Base-by-base conservation (phyloP, 2,888 invertebrate species). In the Lithodes maja region DNA sequence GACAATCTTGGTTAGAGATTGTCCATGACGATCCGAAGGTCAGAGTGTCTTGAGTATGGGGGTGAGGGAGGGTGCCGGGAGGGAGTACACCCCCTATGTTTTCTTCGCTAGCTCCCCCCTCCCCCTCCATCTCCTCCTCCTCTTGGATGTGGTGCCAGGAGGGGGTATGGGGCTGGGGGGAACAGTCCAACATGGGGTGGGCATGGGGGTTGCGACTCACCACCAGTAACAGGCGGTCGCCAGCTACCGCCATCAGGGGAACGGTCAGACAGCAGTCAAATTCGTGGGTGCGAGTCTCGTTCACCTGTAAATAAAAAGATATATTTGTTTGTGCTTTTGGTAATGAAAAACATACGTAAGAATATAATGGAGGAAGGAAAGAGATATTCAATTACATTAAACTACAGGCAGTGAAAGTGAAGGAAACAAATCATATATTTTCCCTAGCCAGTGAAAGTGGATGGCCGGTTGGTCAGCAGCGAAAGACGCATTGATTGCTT, bases 261-360 rank as follows among this genome's bases (percentile, higher is more conserved):
- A 99, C 98, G 0, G 98, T 98, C 84, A 98, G 94, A 93, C 98
- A 97, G 93, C 98, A 99, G 93, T 98, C 98, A 93, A 98, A 97
- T 93, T 98, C 98, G 92, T 97, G 96, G 0, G 98, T 98, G 93
- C 96, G 96, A 17, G 97, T 97, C 90, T 97, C 97, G 93, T 99
- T 98, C 0, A 99, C 98, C 96, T 98, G 93, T 81, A 93, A 93
- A 69, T 2, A 33, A 87, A 12, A 68, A 80, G 55, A n/a, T n/a
- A n/a, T n/a, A n/a, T n/a, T n/a, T n/a, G n/a, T n/a, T n/a, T n/a
- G n/a, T n/a, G n/a, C n/a, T n/a, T n/a, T n/a, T n/a, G n/a, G n/a
- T n/a, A n/a, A n/a, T n/a, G n/a, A n/a, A n/a, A n/a, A n/a, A n/a
- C n/a, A n/a, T n/a, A n/a, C n/a, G n/a, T n/a, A n/a, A n/a, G n/a